Percentiles rank a stretch among this genome's conserved stretches.
phyloP scores from a whole-genome alignment of 2,888 invertebrate genomes.

The Melinaea menophilus region DNA sequence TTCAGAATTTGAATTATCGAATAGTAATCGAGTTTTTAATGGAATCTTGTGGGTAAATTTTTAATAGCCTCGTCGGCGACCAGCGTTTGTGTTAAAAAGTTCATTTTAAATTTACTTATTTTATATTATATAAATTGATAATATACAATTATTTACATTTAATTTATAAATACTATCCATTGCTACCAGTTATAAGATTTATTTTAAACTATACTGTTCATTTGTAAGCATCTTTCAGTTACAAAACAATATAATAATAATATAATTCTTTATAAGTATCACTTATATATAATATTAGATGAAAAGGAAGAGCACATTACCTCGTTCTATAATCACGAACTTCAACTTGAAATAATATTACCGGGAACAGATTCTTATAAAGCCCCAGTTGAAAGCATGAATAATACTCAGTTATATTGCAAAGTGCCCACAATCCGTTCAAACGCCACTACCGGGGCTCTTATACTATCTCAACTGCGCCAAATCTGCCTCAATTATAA shows the following conservation, averaged over 20 bases:
- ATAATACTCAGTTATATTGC: conserved; percentile 29
- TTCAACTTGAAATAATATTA: conserved; percentile 3
- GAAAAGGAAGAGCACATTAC: too few species aligned
- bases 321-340: not conserved
- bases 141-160: too few species aligned
- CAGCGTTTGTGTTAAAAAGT: too few species aligned
- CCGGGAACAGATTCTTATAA: conserved; percentile 3
- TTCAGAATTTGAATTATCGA: not conserved
- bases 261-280: too few species aligned
- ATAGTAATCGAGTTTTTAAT: not conserved
- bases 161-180: too few species aligned
- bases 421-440: conserved; percentile 26
- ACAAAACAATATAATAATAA: too few species aligned
- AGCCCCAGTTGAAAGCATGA: conserved; percentile 16
- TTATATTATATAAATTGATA: too few species aligned
- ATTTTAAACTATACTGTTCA: too few species aligned
- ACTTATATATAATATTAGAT: too few species aligned
- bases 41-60: not conserved
- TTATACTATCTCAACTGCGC: conserved; percentile 22
- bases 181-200: too few species aligned
- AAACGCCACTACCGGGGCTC: conserved; percentile 17
- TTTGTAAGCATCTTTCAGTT: too few species aligned
- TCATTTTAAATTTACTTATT: too few species aligned
- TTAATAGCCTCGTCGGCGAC: not conserved
- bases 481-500: conserved; percentile 22